Base-by-base conservation (phyloP, 2,888 invertebrate species). In the Seira ritae region DNA sequence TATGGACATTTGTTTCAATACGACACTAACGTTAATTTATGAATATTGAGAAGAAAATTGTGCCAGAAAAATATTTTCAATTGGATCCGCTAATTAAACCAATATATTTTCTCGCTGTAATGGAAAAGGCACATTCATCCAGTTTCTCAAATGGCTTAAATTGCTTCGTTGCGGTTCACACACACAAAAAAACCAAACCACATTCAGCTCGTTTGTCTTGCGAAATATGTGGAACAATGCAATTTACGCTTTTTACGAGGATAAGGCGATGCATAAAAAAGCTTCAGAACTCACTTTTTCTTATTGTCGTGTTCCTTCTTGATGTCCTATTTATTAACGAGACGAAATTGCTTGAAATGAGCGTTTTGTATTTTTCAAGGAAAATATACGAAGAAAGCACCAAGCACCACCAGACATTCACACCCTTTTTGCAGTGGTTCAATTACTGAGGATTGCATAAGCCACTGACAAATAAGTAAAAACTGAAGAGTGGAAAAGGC, bases 291-390 rank as follows among this genome's bases (percentile, higher is more conserved):
- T 55, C 17, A 8, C 15, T 55, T 55, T 55, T 55, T 55, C 12
- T 1, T n/a, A 55, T 55, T 55, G n/a, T n/a, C 55, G 15, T 8
- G 55, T 12, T 42, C 42, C n/a, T 72, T 55, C 42, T 23, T 37
- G 10, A 37, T 73, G 66, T 66, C 62, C 73, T 73, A 66, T 65
- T 73, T 42, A 55, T 6, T 8, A 72, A 55, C 31, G 31, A 31
- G 60, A 73, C 31, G 62, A 73, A 55, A 31, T 31, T 31, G 3
- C 31, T 31, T 31, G 2, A 31, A 8, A 31, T 31, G 31, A 31
- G 31, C 31, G 31, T 31, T 31, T 31, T 31, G 31, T 8, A 8
- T 31, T 31, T 31, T 31, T 66, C 62, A 65, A 62, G 50, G 66
- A 55, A 20, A n/a, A 37, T 1, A 17, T 6, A 66, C n/a, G 1